These are phyloP conservation scores for Epinephelus cyanopodus DNA, from an alignment of 2,113 vertebrate genomes.

Conservation along the genomic window DNA sequence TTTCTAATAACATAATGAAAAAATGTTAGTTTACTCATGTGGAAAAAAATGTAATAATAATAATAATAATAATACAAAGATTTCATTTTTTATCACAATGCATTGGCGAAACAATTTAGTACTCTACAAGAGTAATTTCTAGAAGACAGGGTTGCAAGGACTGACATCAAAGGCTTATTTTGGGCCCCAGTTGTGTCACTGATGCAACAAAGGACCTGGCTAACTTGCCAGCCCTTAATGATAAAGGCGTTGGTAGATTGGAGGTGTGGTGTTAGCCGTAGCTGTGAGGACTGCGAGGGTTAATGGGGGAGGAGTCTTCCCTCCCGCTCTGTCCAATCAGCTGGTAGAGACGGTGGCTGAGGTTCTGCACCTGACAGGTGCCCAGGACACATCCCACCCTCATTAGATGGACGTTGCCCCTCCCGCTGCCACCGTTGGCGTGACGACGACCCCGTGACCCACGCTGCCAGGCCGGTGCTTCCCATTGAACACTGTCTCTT, in stretches of 20 bases:
- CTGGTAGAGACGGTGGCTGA: conserved; percentile 92
- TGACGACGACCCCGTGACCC: conserved; percentile 79
- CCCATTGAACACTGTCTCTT: conserved; percentile 11
- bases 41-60: too few relatives aligned
- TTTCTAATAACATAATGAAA: not conserved
- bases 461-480: conserved; percentile 4
- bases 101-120: not conserved
- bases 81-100: not conserved
- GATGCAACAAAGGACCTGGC: not conserved
- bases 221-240: not conserved
- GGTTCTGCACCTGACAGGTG: conserved; percentile 94
- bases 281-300: conserved; percentile 91
- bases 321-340: conserved; percentile 86
- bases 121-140: not conserved
- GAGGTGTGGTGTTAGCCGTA: conserved; percentile 85
- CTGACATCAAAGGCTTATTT: conserved; percentile 3
- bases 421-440: conserved; percentile 28
- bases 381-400: conserved; percentile 90
- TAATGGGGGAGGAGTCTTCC: conserved; percentile 87
- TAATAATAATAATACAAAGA: not conserved
- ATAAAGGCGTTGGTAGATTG: not conserved
- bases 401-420: conserved; percentile 79
- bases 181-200: not conserved
- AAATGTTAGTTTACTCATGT: not conserved
- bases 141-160: not conserved